Conservation (phyloP, 2,797 vertebrate species). For the Pseudochirops corinnae region DNA sequence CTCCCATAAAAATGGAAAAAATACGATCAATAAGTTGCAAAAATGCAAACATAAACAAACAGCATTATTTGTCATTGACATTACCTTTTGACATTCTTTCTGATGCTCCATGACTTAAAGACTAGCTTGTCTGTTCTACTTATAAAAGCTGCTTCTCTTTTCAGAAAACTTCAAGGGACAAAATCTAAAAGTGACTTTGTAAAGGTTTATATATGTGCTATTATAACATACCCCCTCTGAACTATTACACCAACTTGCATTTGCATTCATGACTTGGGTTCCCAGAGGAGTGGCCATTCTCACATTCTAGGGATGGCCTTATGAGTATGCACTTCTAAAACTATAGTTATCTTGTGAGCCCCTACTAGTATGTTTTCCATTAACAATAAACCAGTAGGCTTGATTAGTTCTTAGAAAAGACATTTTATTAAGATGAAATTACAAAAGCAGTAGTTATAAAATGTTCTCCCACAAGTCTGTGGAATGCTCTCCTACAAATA, state of each 20-base stretch:
- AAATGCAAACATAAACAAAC: not conserved
- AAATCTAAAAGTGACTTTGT: conserved; percentile 23
- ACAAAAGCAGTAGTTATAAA: not conserved
- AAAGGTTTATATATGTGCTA: conserved; percentile 22
- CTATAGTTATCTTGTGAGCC: not conserved
- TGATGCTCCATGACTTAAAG: not conserved
- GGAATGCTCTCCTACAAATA: not conserved
- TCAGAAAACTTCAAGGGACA: conserved; percentile 50
- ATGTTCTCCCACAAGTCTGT: not conserved
- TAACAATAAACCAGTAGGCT: not conserved
- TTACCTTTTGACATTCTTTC: not conserved
- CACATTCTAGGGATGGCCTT: not conserved
- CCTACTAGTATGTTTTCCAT: not conserved
- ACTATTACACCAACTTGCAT: not conserved
- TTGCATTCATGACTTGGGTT: not conserved
- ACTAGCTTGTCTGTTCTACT: not conserved
- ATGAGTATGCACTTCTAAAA: not conserved
- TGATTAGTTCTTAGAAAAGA: not conserved
- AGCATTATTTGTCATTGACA: not conserved
- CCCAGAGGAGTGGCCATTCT: not conserved
- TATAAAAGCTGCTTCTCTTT: conserved; percentile 30
- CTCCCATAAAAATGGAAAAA: not conserved
- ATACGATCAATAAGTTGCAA: not conserved
- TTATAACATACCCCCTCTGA: not conserved
- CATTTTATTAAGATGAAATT: not conserved